Evolutionary conservation across 1,140 invertebrate species (phyloP).

Genomic region (fruit fly (Drosophila melanogaster)): DNA sequence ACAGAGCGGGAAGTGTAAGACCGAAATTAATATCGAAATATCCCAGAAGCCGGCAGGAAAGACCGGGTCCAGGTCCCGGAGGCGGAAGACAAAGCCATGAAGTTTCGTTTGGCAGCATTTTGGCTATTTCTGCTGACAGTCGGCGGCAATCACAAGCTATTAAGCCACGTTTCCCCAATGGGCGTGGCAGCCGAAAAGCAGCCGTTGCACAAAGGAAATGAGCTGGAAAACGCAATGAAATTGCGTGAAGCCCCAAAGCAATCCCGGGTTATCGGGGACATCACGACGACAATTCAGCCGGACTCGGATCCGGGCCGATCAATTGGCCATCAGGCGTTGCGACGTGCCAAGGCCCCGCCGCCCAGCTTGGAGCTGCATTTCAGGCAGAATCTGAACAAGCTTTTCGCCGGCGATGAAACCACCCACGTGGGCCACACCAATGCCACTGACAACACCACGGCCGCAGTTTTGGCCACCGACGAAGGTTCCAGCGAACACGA

Average conservation of each 20-base stretch:
- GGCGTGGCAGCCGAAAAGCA: constrained; percentile 38
- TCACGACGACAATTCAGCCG: constrained; percentile 53
- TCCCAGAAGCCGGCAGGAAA: constrained; percentile 6
- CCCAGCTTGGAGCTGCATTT: constrained; percentile 56
- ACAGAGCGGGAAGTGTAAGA: constrained; percentile 15
- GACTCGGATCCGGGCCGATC: constrained; percentile 54
- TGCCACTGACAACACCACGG: constrained; percentile 25
- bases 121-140: constrained; percentile 81
- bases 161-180: constrained; percentile 56
- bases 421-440: neutral
- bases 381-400: constrained; percentile 45
- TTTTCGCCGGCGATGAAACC: constrained; percentile 51
- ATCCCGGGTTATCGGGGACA: constrained; percentile 58
- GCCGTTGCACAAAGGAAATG: constrained; percentile 60
- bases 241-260: constrained; percentile 58
- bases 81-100: constrained; percentile 56
- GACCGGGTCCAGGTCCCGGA: neutral
- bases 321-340: constrained; percentile 43
- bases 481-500: constrained; percentile 10
- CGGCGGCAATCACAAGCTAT: constrained; percentile 67
- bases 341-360: constrained; percentile 45
- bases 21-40: constrained; percentile 64
- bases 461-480: constrained; percentile 39
- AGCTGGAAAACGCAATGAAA: constrained; percentile 71
- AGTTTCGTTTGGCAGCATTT: constrained; percentile 71